Evolutionary conservation across 2,113 vertebrate species (phyloP), one percentile per base, ranked within the genome.

Genomic region (Bujurquina vittata): DNA sequence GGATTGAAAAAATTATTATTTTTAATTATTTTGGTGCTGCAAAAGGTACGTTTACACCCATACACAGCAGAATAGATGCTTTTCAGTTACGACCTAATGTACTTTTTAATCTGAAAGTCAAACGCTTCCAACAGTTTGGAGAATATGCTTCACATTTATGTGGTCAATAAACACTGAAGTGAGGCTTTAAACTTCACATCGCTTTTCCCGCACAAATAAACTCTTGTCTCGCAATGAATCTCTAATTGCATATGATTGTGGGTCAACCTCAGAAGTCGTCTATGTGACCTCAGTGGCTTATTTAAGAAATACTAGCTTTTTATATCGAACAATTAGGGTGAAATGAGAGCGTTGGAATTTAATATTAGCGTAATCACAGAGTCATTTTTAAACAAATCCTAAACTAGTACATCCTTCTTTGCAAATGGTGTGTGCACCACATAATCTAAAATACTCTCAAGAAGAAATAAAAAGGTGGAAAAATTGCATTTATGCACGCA

Each of bases 401-500:
- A 54, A 79, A 43, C 46, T 72, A 22, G 29, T 75, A 77, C 3
- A 72, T 61, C 40, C 17, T 75, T 77, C 31, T 85, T 77, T 88
- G 82, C 15, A 89, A 84, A 90, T 90, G 75, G 72, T 87, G 73
- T 77, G 33, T 76, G 26, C n/a, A 73, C 10, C n/a, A 37, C 55
- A 67, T 4, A 60, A 85, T 83, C 49, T 17, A 75, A 75, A 62
- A 81, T 73, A 80, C 20, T 82, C 61, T 69, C 12, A 43, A 52
- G 22, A 75, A 84, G 18, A 75, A 83, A 77, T 46, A 72, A 77
- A 91, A 84, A 81, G 37, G 73, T 77, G 65, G 79, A 73, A 79
- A 88, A 93, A 85, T 85, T 80, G 84, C 82, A 86, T 89, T 88
- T 89, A 93, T 65, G 78, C 80, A 93, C 60, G 55, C 84, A 93